Percentiles rank a stretch among this genome's conserved stretches.
Evolutionary conservation across 2,797 vertebrate genomes (phyloP).

Genomic region (Uromys caudimaculatus): DNA sequence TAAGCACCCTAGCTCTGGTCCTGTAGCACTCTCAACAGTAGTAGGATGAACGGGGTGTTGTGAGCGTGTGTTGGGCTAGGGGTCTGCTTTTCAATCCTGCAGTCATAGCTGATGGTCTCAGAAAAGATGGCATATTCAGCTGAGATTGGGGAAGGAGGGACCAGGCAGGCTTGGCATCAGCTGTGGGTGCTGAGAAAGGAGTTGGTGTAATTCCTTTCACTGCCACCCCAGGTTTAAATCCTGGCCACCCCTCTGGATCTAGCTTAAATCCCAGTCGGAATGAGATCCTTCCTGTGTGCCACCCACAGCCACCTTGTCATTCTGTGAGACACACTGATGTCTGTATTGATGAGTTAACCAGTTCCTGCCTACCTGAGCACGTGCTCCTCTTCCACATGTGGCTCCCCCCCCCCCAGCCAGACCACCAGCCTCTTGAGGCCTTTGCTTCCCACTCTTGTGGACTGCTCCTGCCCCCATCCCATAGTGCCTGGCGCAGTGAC

Average conservation of each 20-base stretch:
- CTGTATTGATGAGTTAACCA: background rate
- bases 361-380: background rate
- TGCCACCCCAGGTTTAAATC: background rate
- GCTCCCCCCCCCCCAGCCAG: background rate
- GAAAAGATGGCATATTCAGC: slow-evolving; percentile 55
- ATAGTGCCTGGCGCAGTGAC: background rate
- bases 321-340: background rate
- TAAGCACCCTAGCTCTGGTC: background rate
- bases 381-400: background rate
- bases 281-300: background rate
- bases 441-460: background rate
- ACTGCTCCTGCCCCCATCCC: background rate
- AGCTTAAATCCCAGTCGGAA: background rate
- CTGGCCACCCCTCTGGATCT: background rate
- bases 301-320: background rate
- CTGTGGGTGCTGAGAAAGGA: slow-evolving; percentile 12
- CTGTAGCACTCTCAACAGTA: background rate
- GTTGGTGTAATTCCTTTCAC: background rate
- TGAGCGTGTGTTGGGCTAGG: rapidly evolving
- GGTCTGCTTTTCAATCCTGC: background rate
- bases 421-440: background rate
- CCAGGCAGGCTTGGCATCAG: background rate
- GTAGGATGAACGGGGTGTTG: background rate
- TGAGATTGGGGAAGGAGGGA: background rate
- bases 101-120: slow-evolving; percentile 44